Evolutionary conservation across 92 coral and sea anemone species (phyloP).

Genomic region (Virgularia gustaviana): DNA sequence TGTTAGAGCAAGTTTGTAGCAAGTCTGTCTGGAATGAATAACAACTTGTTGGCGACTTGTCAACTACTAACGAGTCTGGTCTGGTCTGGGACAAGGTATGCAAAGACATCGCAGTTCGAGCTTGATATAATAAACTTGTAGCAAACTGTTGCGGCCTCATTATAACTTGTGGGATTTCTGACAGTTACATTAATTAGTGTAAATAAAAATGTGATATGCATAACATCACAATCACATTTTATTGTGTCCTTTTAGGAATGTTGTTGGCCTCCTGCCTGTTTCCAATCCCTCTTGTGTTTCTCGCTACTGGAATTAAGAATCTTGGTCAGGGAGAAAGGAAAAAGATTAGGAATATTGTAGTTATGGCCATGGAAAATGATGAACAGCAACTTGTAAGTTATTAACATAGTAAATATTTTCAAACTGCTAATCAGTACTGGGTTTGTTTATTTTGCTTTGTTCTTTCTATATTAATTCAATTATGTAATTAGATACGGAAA

Average conservation of each 20-base stretch:
- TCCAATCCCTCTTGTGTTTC: constrained; percentile 20
- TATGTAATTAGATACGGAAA: constrained; percentile 19
- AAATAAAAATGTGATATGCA: too few species aligned
- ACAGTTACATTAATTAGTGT: too few species aligned
- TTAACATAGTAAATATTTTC: neutral
- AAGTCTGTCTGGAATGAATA: neutral
- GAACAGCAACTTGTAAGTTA: constrained; percentile 19
- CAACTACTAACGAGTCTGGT: neutral
- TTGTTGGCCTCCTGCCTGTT: constrained; percentile 25
- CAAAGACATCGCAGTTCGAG: neutral
- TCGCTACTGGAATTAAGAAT: constrained; percentile 14
- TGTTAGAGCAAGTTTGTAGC: too few species aligned
- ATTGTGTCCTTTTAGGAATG: constrained; percentile 6
- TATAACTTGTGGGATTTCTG: neutral
- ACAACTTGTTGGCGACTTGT: too few species aligned
- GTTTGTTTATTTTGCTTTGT: too few species aligned
- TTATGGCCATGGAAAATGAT: constrained; percentile 21
- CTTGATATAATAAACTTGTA: too few species aligned
- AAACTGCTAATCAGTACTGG: neutral
- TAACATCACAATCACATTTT: too few species aligned
- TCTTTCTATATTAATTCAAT: neutral
- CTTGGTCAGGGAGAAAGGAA: constrained; percentile 1
- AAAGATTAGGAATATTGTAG: constrained; percentile 22
- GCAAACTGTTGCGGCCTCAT: too few species aligned
- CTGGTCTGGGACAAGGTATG: neutral